Evolutionary conservation across 2,113 vertebrate species (phyloP).

Genomic region (Xenopus tropicalis): UCB_Xtro_10.0 CM004443.2:37322001-37322500

Average conservation of each 20-base stretch:
- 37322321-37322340: neutral
- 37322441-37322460: neutral
- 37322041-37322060: slow-evolving; percentile 50
- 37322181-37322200: neutral
- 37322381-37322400: no score
- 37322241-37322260: slow-evolving; percentile 49
- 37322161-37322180: neutral
- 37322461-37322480: neutral
- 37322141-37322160: slow-evolving; percentile 54
- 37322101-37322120: slow-evolving; percentile 67
- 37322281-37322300: slow-evolving; percentile 56
- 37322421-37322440: neutral
- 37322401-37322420: neutral
- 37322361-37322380: no score
- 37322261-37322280: slow-evolving; percentile 73
- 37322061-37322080: slow-evolving; percentile 75
- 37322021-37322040: slow-evolving; percentile 48
- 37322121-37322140: slow-evolving; percentile 58
- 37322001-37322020: slow-evolving; percentile 19
- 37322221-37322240: neutral
- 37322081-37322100: slow-evolving; percentile 69
- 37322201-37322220: neutral
- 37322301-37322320: slow-evolving; percentile 58
- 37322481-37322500: slow-evolving; percentile 27
- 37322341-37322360: no score